Conservation (phyloP, 2,113 vertebrate genomes). For the Eublepharis macularius region DNA sequence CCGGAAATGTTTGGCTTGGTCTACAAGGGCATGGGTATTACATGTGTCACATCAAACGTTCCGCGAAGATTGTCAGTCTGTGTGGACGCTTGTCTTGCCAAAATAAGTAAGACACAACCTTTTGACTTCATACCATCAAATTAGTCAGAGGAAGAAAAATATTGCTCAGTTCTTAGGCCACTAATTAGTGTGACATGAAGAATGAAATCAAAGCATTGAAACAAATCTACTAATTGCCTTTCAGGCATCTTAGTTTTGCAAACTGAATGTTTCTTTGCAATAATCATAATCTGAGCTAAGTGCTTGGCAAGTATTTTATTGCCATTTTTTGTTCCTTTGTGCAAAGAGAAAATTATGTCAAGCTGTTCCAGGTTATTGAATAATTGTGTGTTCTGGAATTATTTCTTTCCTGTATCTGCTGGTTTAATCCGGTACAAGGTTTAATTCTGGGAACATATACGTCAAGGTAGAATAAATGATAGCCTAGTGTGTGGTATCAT, state of each 20-base stretch:
- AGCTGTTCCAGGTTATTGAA: not conserved
- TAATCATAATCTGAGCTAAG: not conserved
- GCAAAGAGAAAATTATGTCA: not conserved
- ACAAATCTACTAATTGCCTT: not conserved
- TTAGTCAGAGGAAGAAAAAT: not conserved
- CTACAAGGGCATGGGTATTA: too few relatives aligned
- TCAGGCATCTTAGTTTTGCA: not conserved
- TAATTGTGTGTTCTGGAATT: conserved; percentile 2
- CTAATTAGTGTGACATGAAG: conserved; percentile 1
- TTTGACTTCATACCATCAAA: not conserved
- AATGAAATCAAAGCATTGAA: not conserved
- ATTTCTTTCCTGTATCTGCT: not conserved
- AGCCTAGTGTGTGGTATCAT: not conserved
- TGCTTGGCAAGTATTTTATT: not conserved
- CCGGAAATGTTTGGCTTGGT: not conserved
- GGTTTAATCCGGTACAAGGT: conserved; percentile 1
- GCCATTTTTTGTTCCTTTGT: not conserved
- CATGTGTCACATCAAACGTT: not conserved
- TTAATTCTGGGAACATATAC: not conserved
- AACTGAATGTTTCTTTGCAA: not conserved
- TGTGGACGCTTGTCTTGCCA: not conserved
- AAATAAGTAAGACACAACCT: not conserved
- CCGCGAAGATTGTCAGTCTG: not conserved
- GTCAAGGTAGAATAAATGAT: conserved; percentile 11
- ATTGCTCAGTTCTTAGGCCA: not conserved